These are phyloP conservation scores for Botia almorhae DNA, from an alignment of 2,797 vertebrate genomes.

Conservation along the genomic window DNA sequence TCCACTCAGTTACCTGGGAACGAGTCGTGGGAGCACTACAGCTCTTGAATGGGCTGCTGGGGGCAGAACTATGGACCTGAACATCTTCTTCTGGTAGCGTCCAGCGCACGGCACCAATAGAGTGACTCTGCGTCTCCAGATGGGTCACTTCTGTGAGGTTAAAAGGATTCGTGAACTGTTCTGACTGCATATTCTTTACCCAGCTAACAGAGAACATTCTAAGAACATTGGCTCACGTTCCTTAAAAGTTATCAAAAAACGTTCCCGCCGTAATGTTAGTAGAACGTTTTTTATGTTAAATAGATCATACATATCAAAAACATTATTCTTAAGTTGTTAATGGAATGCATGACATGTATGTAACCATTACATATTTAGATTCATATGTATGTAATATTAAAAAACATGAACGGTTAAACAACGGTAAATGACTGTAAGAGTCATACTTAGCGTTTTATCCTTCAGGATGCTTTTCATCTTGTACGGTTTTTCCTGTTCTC, in stretches of 20 bases:
- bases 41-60: slow-evolving; percentile 56
- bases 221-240: too few species aligned
- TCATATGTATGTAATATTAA: not conserved
- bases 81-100: slow-evolving; percentile 63
- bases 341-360: too few species aligned
- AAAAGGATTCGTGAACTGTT: too few species aligned
- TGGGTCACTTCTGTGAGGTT: slow-evolving; percentile 47
- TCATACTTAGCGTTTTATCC: slow-evolving; percentile 64
- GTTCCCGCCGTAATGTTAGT: too few species aligned
- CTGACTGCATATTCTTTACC: too few species aligned
- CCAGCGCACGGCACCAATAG: slow-evolving; percentile 76
- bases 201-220: too few species aligned
- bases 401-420: not conserved
- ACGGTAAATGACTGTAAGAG: not conserved
- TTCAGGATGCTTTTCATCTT: slow-evolving; percentile 77
- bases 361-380: too few species aligned
- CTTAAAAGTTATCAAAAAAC: too few species aligned
- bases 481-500: slow-evolving; percentile 25
- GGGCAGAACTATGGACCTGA: slow-evolving; percentile 75
- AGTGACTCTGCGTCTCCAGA: slow-evolving; percentile 71
- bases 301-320: too few species aligned
- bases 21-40: slow-evolving; percentile 24
- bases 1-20: slow-evolving; percentile 65
- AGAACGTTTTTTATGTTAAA: too few species aligned
- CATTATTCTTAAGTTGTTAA: too few species aligned